phyloP scores from a whole-genome alignment of 1,140 invertebrate genomes.

The Drosophila pachea region DNA sequence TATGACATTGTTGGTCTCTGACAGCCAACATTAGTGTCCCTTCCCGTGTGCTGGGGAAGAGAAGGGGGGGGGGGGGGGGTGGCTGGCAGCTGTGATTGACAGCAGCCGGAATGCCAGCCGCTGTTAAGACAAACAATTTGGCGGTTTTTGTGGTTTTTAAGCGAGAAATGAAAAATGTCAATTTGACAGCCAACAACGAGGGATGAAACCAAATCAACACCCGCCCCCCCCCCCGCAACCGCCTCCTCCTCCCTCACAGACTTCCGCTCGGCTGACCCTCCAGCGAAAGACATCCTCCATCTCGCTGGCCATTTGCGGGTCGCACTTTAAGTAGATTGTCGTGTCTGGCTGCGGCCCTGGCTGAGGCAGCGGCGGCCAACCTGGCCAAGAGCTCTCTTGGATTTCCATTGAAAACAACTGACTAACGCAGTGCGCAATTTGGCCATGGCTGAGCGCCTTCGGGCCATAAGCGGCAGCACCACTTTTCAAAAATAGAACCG shows the following conservation, averaged over 20 bases:
- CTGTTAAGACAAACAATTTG: constrained; percentile 72
- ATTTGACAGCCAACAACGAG: constrained; percentile 53
- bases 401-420: constrained; percentile 41
- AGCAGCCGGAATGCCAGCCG: constrained; percentile 43
- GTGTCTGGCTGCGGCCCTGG: constrained; percentile 57
- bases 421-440: constrained; percentile 5
- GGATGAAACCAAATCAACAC: constrained; percentile 15
- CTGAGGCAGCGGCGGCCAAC: constrained; percentile 3
- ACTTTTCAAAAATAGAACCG: constrained; percentile 65
- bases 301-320: constrained; percentile 23
- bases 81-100: constrained; percentile 55
- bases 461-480: constrained; percentile 28
- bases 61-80: constrained; percentile 29
- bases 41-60: no score
- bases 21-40: constrained; percentile 63
- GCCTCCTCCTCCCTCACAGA: neutral
- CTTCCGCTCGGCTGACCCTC: neutral
- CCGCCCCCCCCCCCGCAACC: neutral
- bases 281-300: neutral
- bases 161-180: constrained; percentile 65
- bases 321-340: constrained; percentile 61
- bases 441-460: constrained; percentile 31
- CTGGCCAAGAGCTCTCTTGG: constrained; percentile 25
- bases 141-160: constrained; percentile 58
- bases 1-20: constrained; percentile 28